Evolutionary conservation across 2,888 invertebrate species (phyloP), one percentile per base, ranked within the genome.

Genomic region (Deilephila elpenor): DNA sequence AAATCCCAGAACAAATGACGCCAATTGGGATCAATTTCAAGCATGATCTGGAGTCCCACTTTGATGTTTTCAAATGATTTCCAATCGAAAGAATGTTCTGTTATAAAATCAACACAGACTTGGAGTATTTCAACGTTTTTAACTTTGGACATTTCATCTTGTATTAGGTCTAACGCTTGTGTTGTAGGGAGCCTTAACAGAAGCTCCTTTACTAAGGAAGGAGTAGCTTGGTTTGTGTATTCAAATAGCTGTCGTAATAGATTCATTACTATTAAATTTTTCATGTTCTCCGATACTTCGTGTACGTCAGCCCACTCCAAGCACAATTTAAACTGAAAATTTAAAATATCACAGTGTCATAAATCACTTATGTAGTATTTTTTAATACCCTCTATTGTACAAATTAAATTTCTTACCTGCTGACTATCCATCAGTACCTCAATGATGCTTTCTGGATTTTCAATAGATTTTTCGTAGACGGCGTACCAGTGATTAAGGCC

Each of bases 261-360:
- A 88, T 93, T 95, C 80, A 92, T 91, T 0, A 94, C 91, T 73
- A 96, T 92, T 77, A 95, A 82, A 83, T 95, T 93, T 77, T 96
- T 95, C 86, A 95, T 93, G 78, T 95, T 92, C 64, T 95, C 93
- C 0, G 95, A 95, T 20, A 96, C 94, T 29, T 95, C 93, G 77
- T 97, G 96, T 14, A 96, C 95, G 70, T 96, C 95, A 14, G 97
- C 95, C 96, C 97, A 97, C 76, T 96, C 95, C 70, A 97, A 91
- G 78, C 97, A 96, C 1, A 97, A 83, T 79, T 96, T 95, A 77
- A 96, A 95, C 95, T 96, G 90, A 74, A 93, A 93, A 75, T 75
- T 75, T 79, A 72, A 32, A 4, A 61, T 19, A 32, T 5, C 17
- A 61, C 29, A 25, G 32, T 60, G 44, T 44, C 25, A 25, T 71